A percentile compares a stretch with the other conserved stretches of the same genome.
phyloP scores from a whole-genome alignment of 2,888 invertebrate genomes.

The Spatulosminthurus flaviceps region DNA sequence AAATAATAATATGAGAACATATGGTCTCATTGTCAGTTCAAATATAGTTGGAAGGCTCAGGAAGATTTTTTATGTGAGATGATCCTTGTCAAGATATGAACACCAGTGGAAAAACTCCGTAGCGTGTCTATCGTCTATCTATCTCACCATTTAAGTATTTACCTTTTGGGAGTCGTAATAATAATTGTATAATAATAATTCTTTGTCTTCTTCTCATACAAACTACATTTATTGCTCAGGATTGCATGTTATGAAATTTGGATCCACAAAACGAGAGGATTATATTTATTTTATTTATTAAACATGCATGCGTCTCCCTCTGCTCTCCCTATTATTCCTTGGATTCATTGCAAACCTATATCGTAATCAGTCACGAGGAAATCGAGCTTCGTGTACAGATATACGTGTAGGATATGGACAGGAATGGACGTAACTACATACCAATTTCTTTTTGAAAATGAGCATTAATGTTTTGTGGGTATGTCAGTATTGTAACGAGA shows the following conservation, averaged over 20 bases:
- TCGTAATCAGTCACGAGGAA: not conserved
- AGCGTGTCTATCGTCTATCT: constrained; percentile 43
- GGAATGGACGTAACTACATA: no score
- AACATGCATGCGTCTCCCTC: constrained; percentile 6
- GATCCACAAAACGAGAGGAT: not conserved
- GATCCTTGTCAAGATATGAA: constrained; percentile 46
- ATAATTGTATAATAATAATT: constrained; percentile 31
- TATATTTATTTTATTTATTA: constrained; percentile 18
- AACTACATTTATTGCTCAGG: constrained; percentile 37
- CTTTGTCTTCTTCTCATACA: constrained; percentile 25
- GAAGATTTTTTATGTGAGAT: constrained; percentile 21
- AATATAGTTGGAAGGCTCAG: not conserved
- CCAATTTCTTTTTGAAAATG: not conserved
- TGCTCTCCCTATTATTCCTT: not conserved
- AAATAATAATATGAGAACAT: constrained; percentile 15
- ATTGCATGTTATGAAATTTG: constrained; percentile 10
- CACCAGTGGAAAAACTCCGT: constrained; percentile 43
- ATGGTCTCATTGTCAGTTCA: constrained; percentile 23
- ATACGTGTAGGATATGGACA: not conserved
- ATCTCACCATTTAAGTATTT: constrained; percentile 40
- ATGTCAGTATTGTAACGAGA: constrained; percentile 2
- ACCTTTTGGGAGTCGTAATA: constrained; percentile 37
- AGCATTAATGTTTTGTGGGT: not conserved
- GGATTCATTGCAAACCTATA: not conserved
- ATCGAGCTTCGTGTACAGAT: not conserved